These are phyloP conservation scores for Agraylea sexmaculata DNA, from an alignment of 1,140 invertebrate species.

Conservation along the genomic window DNA sequence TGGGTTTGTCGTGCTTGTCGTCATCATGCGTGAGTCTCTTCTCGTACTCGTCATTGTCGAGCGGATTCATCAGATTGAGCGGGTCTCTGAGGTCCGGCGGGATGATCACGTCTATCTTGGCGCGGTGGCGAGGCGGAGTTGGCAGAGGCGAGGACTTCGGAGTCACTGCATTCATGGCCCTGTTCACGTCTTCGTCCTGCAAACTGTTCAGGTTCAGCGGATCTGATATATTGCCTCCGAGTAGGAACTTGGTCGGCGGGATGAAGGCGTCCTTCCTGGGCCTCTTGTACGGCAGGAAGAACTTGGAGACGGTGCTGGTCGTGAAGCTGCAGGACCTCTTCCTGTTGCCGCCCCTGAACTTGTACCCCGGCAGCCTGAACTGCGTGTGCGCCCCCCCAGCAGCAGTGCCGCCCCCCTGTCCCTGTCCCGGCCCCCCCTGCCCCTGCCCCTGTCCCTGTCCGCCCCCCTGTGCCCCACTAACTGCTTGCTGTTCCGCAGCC, in stretches of 20 bases:
- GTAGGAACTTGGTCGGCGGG: constrained; percentile 83
- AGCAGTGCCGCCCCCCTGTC: constrained; percentile 2
- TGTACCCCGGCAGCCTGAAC: too few species aligned
- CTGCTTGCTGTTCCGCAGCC: too few species aligned
- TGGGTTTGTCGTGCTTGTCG: constrained; percentile 48
- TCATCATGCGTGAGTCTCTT: too few species aligned
- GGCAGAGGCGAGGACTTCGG: constrained; percentile 79
- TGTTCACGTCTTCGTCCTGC: constrained; percentile 76
- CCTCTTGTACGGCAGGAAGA: constrained; percentile 51
- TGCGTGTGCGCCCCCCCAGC: too few species aligned
- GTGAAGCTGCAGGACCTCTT: constrained; percentile 37
- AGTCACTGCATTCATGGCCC: constrained; percentile 76
- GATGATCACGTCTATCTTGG: constrained; percentile 80
- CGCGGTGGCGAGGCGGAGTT: constrained; percentile 70
- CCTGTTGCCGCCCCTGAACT: too few species aligned
- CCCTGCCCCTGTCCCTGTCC: constrained; percentile 3
- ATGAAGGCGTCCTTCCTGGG: constrained; percentile 61
- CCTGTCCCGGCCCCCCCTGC: not conserved
- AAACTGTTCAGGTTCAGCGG: constrained; percentile 89
- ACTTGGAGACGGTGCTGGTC: constrained; percentile 42
- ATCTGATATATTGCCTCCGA: constrained; percentile 91
- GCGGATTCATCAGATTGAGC: constrained; percentile 68
- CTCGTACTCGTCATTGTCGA: constrained; percentile 72
- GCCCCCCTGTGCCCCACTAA: too few species aligned
- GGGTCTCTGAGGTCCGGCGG: constrained; percentile 88